phyloP scores from a whole-genome alignment of 1,140 invertebrate species.

The Meteorus sp. region DNA sequence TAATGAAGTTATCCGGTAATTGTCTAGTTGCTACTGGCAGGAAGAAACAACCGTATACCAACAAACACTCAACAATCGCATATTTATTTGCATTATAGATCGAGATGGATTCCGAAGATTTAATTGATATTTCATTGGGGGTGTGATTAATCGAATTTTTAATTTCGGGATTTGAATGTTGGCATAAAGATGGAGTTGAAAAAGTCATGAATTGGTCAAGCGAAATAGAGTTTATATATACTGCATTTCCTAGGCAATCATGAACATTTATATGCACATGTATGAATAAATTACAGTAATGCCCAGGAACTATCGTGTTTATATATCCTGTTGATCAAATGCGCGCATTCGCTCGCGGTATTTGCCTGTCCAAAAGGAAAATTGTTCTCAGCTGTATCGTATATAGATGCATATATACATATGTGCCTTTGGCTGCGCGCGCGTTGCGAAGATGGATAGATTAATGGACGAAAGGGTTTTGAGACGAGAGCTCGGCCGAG shows the following conservation, averaged over 20 bases:
- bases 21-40: not conserved
- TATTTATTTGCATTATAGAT: too few species aligned
- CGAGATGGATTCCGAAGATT: too few species aligned
- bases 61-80: too few species aligned
- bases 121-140: too few species aligned
- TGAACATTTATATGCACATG: not conserved
- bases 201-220: not conserved
- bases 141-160: too few species aligned
- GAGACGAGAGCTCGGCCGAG: not conserved
- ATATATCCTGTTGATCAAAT: constrained; percentile 16
- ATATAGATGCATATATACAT: too few species aligned
- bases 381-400: too few species aligned
- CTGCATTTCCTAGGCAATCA: not conserved
- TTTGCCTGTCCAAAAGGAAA: constrained; percentile 19
- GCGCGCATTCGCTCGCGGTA: constrained; percentile 10
- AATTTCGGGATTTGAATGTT: too few species aligned
- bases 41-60: too few species aligned
- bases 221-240: not conserved
- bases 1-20: constrained; percentile 17
- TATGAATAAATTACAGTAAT: constrained; percentile 23
- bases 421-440: not conserved
- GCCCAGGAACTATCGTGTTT: not conserved
- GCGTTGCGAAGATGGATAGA: constrained; percentile 11
- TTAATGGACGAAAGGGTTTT: constrained; percentile 18
- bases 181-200: too few species aligned